A percentile compares a stretch with the other conserved stretches of the same genome.
phyloP scores from a whole-genome alignment of 92 coral and sea anemone species.

The Phymanthus crucifer region DNA sequence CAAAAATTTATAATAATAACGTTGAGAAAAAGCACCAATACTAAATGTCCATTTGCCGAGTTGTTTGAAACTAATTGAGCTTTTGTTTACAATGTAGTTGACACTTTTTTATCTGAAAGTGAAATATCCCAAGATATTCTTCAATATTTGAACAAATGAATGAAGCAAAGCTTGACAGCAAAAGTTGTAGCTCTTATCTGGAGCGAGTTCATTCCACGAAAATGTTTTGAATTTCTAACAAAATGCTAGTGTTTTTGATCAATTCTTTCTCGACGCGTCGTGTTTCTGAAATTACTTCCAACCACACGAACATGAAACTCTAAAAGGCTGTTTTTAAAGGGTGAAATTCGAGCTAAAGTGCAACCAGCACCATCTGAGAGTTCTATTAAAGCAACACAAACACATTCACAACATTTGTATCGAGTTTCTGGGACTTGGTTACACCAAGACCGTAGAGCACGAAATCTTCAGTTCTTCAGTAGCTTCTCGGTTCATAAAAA shows the following conservation, averaged over 20 bases:
- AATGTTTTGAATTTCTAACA: neutral
- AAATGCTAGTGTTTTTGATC: no score
- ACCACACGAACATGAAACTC: constrained; percentile 4
- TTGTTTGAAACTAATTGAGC: constrained; percentile 16
- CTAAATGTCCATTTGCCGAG: constrained; percentile 7
- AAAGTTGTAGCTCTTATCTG: neutral
- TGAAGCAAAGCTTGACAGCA: constrained; percentile 5
- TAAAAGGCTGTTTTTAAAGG: constrained; percentile 12
- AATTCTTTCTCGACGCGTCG: no score
- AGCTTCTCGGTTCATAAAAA: neutral
- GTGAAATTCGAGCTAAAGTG: constrained; percentile 25
- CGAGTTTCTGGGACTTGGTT: constrained; percentile 6
- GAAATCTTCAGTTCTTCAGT: neutral
- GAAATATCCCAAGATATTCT: constrained; percentile 1
- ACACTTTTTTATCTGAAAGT: constrained; percentile 29
- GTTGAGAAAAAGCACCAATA: neutral
- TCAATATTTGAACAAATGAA: constrained; percentile 29
- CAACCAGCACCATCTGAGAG: constrained; percentile 11
- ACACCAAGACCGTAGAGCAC: neutral
- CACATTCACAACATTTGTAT: constrained; percentile 9
- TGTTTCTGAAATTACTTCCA: neutral
- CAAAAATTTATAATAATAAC: neutral
- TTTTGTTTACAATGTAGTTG: constrained; percentile 41
- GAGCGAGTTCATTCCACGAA: neutral
- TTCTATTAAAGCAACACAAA: neutral